Conservation (phyloP, 2,888 invertebrate species). For the Ganaspis brasiliensis region DNA sequence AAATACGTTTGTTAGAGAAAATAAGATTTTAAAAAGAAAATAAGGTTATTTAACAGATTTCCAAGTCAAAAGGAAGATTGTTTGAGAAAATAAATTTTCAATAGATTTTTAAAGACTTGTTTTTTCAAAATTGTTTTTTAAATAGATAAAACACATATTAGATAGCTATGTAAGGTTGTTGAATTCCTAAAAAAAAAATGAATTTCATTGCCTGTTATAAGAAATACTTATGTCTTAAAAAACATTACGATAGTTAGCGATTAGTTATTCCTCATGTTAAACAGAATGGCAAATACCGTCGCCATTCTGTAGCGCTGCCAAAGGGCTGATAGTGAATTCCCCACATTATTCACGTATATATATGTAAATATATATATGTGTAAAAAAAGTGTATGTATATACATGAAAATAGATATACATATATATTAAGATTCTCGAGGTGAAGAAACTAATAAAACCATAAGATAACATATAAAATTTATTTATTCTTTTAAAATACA, state of each 20-base stretch:
- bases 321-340: constrained; percentile 71
- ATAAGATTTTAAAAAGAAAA: too few relatives aligned
- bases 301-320: constrained; percentile 71
- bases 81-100: not conserved
- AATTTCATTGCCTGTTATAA: constrained; percentile 67
- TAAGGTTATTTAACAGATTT: too few relatives aligned
- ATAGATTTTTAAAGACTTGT: not conserved
- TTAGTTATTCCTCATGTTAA: constrained; percentile 70
- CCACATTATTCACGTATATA: constrained; percentile 62
- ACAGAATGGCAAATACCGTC: constrained; percentile 54
- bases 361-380: constrained; percentile 57
- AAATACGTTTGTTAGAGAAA: too few relatives aligned
- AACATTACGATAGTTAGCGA: constrained; percentile 63
- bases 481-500: constrained; percentile 69
- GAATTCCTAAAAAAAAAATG: constrained; percentile 41
- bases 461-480: constrained; percentile 71
- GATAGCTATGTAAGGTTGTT: not conserved
- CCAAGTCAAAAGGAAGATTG: too few relatives aligned
- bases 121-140: constrained; percentile 5
- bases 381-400: constrained; percentile 61
- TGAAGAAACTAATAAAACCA: constrained; percentile 69
- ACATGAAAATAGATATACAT: constrained; percentile 64
- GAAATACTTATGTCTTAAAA: constrained; percentile 59
- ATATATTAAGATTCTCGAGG: constrained; percentile 71
- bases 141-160: not conserved